Base-by-base conservation (phyloP, 2,888 invertebrate species). In the Cerceris ruficornis region DNA sequence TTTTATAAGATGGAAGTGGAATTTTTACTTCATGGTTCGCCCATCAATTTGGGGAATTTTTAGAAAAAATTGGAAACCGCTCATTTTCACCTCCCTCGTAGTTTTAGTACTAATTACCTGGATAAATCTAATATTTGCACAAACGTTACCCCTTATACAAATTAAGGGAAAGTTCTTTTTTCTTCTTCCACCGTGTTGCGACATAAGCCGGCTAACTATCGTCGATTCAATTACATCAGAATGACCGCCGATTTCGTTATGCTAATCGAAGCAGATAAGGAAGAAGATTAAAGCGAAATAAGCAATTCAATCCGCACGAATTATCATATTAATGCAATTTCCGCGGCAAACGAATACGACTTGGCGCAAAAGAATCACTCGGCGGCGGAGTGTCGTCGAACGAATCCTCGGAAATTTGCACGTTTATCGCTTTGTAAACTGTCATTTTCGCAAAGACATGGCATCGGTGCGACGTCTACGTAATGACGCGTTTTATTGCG, bases 281-380 rank as follows among this genome's bases (percentile, higher is more conserved):
- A 66, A 49, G 65, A 69, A 62, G 62, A 64, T 76, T 71, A 66
- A 54, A 13, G 72, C 59, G 64, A 72, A 68, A 62, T 49, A 52
- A 64, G 76, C 50, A 72, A 73, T 72, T 68, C 68, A 68, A 72
- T 73, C 64, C 72, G 54, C 76, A 54, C 64, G 46, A 28, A 69
- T 73, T 76, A 72, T 9, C 72, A 76, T 76, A 64, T 66, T 61
- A 73, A 58, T 62, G 28, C 28, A 28, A 75, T 54, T 65, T 57
- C 14, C 59, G 54, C 42, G 58, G 46, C 49, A 65, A 15, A 67
- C 64, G 54, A 62, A 71, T 39, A 4, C 66, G 49, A 66, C 41
- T 60, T 46, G 9, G 28, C 28, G 28, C 28, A 43, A 72, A 72
- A 65, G 55, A 61, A 71, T 65, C 60, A 66, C 66, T 75, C 46